Evolutionary conservation across 2,113 vertebrate species (phyloP).

Genomic region (Galbula dea): DNA sequence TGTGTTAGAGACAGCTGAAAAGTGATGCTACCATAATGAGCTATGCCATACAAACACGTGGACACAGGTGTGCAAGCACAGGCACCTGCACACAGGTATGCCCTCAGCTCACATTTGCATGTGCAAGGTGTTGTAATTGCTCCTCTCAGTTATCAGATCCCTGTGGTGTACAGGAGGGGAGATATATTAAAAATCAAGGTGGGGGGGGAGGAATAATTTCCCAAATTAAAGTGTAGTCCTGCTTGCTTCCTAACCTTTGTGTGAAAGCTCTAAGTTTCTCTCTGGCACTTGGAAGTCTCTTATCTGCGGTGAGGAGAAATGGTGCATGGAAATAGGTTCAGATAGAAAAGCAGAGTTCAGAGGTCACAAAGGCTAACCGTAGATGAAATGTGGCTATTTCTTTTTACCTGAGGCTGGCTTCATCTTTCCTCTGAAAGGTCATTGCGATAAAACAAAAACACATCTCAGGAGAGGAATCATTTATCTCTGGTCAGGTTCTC

Average conservation of each 20-base stretch:
- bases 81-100: not conserved
- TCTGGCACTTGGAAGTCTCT: conserved; percentile 74
- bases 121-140: not conserved
- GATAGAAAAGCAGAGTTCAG: conserved; percentile 87
- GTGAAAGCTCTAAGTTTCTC: conserved; percentile 75
- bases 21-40: conserved; percentile 65
- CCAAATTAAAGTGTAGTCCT: conserved; percentile 45
- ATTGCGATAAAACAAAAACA: conserved; percentile 83
- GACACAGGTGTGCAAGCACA: not conserved
- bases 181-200: not conserved
- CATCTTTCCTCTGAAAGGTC: conserved; percentile 88
- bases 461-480: conserved; percentile 75
- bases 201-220: conserved; percentile 1
- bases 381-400: conserved; percentile 92
- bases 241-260: conserved; percentile 59
- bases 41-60: conserved; percentile 22
- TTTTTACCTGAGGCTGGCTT: conserved; percentile 89
- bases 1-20: conserved; percentile 78
- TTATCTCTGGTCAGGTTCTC: conserved; percentile 57
- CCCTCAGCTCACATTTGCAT: not conserved
- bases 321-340: conserved; percentile 87
- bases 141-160: not conserved
- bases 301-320: conserved; percentile 76
- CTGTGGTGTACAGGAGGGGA: not conserved
- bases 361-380: conserved; percentile 84